Evolutionary conservation across 1,140 invertebrate genomes (phyloP), one percentile per base, ranked within the genome.

Genomic region (Euborellia annulipes): DNA sequence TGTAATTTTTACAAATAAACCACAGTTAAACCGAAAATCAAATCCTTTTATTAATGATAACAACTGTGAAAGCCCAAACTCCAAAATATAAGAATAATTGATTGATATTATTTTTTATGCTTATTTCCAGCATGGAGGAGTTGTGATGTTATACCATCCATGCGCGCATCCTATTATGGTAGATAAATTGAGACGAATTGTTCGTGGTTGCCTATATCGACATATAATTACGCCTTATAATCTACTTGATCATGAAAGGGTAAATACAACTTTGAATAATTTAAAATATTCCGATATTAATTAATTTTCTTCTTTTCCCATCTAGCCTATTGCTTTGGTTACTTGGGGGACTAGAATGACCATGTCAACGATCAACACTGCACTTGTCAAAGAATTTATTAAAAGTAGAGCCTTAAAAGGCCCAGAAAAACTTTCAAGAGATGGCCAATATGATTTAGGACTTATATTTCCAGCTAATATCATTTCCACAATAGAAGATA

Each of bases 81-180:
- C n/a, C n/a, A n/a, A n/a, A n/a, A n/a, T n/a, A n/a, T n/a, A n/a
- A n/a, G n/a, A n/a, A n/a, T n/a, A n/a, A n/a, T n/a, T n/a, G n/a
- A n/a, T n/a, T n/a, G n/a, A n/a, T n/a, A n/a, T n/a, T n/a, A n/a
- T n/a, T n/a, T n/a, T n/a, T n/a, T n/a, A n/a, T n/a, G n/a, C n/a
- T n/a, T n/a, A n/a, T n/a, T 61, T 65, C 21, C 55, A 81, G 72
- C 86, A 91, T 62, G 87, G 88, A 43, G 78, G 77, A 3, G 67
- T 91, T 32, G 81, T 86, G 1, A 78, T 89, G 72, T 60, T 92
- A 7, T 90, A 89, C 58, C 85, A 93, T 70, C 88, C 88, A 1
- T 93, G 88, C 65, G 79, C 83, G 7, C 72, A 84, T 63, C 65
- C 64, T 1, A 48, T 65, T 3, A 70, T 84, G 65, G 72, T 90